These are phyloP conservation scores for Caenorhabditis japonica DNA, from an alignment of 2,888 invertebrate genomes.

Conservation along the genomic window DNA sequence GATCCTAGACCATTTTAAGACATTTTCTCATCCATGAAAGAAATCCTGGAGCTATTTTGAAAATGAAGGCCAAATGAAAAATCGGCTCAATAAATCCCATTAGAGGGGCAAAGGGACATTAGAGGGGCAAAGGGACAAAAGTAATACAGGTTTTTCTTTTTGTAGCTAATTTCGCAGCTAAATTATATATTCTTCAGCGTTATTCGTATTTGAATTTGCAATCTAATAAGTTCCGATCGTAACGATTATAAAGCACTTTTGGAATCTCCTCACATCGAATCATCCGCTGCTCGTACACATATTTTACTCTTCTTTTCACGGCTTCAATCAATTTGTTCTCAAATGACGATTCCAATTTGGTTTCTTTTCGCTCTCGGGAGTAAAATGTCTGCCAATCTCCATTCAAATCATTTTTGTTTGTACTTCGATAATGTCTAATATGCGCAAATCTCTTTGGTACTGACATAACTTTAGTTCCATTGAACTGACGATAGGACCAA, in stretches of 20 bases:
- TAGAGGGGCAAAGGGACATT: too few relatives aligned
- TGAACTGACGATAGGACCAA: conserved; percentile 7
- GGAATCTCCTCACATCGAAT: conserved; percentile 9
- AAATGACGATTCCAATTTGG: neutral
- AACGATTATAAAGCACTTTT: conserved; percentile 3
- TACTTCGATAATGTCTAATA: neutral
- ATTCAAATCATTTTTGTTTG: neutral
- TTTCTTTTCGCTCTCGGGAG: neutral
- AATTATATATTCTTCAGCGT: too few relatives aligned
- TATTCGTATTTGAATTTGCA: conserved; percentile 18
- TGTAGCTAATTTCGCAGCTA: too few relatives aligned
- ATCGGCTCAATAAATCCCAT: too few relatives aligned
- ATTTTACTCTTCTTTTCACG: neutral
- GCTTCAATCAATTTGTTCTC: neutral
- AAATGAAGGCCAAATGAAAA: too few relatives aligned
- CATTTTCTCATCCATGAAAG: too few relatives aligned
- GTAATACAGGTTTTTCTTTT: too few relatives aligned
- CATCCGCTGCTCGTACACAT: neutral
- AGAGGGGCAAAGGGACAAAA: too few relatives aligned
- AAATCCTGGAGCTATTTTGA: too few relatives aligned
- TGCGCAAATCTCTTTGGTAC: neutral
- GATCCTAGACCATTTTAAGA: too few relatives aligned
- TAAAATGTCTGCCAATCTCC: conserved; percentile 7
- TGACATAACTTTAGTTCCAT: neutral
- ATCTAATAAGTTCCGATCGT: conserved; percentile 7